Percentiles rank a stretch among this genome's conserved stretches.
Conservation (phyloP, 1,140 invertebrate genomes). For the Oedothorax gibbosus region DNA sequence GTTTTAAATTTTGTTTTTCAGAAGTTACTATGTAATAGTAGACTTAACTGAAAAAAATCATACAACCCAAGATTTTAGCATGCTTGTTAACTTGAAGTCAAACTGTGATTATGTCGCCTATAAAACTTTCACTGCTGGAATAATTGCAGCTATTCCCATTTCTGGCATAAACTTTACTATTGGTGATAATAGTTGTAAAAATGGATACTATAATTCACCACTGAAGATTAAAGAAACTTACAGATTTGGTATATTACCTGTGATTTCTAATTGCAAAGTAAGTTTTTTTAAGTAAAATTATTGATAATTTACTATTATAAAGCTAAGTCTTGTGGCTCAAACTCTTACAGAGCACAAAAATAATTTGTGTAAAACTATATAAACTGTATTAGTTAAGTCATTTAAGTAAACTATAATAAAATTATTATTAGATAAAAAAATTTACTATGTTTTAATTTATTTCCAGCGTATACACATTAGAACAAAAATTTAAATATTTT, state of each 20-base stretch:
- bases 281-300: background rate
- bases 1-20: too few species aligned
- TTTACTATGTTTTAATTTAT: too few species aligned
- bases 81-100: background rate
- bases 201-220: slow-evolving; percentile 35
- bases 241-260: slow-evolving; percentile 19
- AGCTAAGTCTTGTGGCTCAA: too few species aligned
- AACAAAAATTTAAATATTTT: too few species aligned
- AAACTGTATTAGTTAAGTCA: too few species aligned
- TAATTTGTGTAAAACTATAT: too few species aligned
- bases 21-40: background rate
- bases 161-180: slow-evolving; percentile 26
- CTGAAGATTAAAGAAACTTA: slow-evolving; percentile 15
- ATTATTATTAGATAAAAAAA: too few species aligned
- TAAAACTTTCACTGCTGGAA: slow-evolving; percentile 5
- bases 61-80: background rate
- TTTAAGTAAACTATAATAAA: too few species aligned
- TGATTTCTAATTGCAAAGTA: background rate
- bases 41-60: background rate
- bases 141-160: background rate
- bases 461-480: too few species aligned
- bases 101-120: background rate
- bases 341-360: too few species aligned
- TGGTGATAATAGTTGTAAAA: slow-evolving; percentile 12
- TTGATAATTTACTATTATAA: too few species aligned